These are phyloP conservation scores for Lucilia cuprina DNA, from an alignment of 1,140 invertebrate species.

Conservation along the genomic window DNA sequence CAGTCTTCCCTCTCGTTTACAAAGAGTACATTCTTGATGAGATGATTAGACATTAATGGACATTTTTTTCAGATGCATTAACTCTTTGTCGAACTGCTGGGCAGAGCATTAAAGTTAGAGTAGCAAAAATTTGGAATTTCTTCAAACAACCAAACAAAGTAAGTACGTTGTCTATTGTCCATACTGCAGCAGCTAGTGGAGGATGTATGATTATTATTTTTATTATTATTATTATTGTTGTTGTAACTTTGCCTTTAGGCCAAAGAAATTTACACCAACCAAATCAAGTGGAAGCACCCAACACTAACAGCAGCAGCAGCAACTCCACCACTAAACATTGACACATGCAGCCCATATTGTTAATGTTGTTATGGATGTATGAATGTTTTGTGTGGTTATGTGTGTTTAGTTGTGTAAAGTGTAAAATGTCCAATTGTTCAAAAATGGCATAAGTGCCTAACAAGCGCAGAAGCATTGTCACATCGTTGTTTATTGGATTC, in stretches of 20 bases:
- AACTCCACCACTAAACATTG: not conserved
- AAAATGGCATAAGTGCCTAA: slow-evolving; percentile 44
- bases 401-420: slow-evolving; percentile 32
- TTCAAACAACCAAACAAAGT: too few relatives aligned
- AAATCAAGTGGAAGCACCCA: not conserved
- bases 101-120: too few relatives aligned
- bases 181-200: not conserved
- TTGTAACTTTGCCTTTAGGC: not conserved
- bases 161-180: not conserved
- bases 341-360: slow-evolving; percentile 9
- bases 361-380: slow-evolving; percentile 19
- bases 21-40: too few relatives aligned
- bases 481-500: slow-evolving; percentile 28
- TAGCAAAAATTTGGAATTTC: too few relatives aligned
- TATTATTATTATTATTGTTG: not conserved
- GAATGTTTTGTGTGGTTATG: not conserved
- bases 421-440: slow-evolving; percentile 42
- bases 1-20: too few relatives aligned
- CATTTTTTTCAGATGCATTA: too few relatives aligned
- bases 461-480: slow-evolving; percentile 40
- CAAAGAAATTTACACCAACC: slow-evolving; percentile 30
- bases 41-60: too few relatives aligned
- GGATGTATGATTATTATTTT: slow-evolving; percentile 5
- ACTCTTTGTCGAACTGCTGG: too few relatives aligned
- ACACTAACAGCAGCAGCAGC: not conserved